These are phyloP conservation scores for Drosophila takahashii DNA, from an alignment of 1,140 invertebrate genomes.

Conservation along the genomic window DNA sequence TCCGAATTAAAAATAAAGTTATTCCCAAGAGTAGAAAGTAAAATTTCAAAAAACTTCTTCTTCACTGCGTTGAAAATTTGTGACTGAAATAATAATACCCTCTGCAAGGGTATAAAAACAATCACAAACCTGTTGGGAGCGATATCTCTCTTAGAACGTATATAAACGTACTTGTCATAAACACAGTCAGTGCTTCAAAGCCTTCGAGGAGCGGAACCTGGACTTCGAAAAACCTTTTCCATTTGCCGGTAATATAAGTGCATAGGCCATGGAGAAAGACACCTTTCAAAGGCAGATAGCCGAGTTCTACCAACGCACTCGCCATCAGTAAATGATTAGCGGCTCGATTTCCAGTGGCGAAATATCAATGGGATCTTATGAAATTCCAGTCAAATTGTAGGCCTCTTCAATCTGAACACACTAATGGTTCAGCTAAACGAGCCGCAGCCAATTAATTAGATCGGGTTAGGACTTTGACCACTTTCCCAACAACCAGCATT, in stretches of 20 bases:
- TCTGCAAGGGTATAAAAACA: too few relatives aligned
- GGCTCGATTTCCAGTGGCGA: not conserved
- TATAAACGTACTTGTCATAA: too few relatives aligned
- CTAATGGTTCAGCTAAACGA: conserved; percentile 87
- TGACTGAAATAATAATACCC: too few relatives aligned
- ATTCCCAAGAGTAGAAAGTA: too few relatives aligned
- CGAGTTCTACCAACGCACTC: conserved; percentile 63
- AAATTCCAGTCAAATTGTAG: conserved; percentile 85
- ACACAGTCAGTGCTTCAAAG: conserved; percentile 44
- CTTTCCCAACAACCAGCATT: conserved; percentile 86
- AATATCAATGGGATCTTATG: not conserved
- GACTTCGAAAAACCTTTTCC: conserved; percentile 74
- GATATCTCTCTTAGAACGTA: too few relatives aligned
- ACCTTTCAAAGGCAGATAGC: conserved; percentile 53
- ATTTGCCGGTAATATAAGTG: conserved; percentile 77
- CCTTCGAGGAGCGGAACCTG: conserved; percentile 77
- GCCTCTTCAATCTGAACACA: conserved; percentile 85
- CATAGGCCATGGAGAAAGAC: conserved; percentile 53
- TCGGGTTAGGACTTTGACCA: conserved; percentile 88
- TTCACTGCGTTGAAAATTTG: too few relatives aligned
- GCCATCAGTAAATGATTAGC: conserved; percentile 54
- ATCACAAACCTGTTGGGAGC: too few relatives aligned
- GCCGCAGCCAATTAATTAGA: conserved; percentile 87
- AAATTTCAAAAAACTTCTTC: too few relatives aligned
- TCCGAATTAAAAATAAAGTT: too few relatives aligned